Conservation (phyloP, 1,140 invertebrate genomes). For the Wiebesia pumilae region DNA sequence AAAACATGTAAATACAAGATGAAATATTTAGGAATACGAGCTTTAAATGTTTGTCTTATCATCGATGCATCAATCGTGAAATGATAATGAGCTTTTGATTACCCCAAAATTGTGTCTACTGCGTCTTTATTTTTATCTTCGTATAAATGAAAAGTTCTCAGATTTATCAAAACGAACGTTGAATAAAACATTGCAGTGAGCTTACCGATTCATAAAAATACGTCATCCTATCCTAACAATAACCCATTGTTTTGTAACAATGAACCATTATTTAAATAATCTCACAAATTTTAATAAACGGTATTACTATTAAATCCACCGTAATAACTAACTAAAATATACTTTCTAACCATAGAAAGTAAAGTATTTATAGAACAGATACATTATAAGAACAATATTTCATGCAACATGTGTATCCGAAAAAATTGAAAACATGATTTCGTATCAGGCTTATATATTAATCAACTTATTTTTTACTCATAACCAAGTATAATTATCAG, state of each 20-base stretch:
- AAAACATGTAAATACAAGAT: no score
- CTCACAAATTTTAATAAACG: slow-evolving; percentile 18
- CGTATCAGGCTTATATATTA: background rate
- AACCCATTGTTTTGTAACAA: slow-evolving; percentile 43
- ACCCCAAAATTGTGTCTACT: no score
- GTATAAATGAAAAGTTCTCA: slow-evolving; percentile 26
- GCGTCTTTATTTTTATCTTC: background rate
- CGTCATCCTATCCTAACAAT: slow-evolving; percentile 12
- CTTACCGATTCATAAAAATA: slow-evolving; percentile 31
- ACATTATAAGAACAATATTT: background rate
- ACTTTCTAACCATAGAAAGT: background rate
- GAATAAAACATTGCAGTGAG: slow-evolving; percentile 22
- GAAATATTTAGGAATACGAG: no score
- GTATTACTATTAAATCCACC: slow-evolving; percentile 12
- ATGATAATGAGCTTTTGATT: no score
- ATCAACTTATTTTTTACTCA: no score
- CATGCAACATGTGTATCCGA: no score
- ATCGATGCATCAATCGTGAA: no score
- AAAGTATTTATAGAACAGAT: background rate
- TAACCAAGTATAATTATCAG: no score
- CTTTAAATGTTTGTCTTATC: no score
- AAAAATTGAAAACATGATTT: background rate
- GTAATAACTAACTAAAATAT: background rate
- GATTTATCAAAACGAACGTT: slow-evolving; percentile 24
- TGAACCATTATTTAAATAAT: slow-evolving; percentile 40